Conservation (phyloP, 2,888 invertebrate species). For the Belgica antarctica region DNA sequence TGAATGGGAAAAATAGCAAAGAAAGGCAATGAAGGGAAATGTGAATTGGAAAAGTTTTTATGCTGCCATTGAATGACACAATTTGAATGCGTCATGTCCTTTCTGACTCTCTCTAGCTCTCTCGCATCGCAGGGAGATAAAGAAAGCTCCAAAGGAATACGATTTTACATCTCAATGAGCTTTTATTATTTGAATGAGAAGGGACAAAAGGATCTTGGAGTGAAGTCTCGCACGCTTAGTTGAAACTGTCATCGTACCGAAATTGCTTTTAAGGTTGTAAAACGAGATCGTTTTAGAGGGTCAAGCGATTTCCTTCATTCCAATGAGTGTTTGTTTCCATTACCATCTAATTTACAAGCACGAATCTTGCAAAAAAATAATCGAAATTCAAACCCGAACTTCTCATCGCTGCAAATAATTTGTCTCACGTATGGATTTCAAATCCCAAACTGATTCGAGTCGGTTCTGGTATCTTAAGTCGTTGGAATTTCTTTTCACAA, state of each 20-base stretch:
- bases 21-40: background rate
- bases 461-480: too few species aligned
- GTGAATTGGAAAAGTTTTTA: conserved; percentile 41
- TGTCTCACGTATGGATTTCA: too few species aligned
- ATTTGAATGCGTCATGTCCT: background rate
- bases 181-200: background rate
- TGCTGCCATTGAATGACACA: conserved; percentile 9
- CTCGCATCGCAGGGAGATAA: background rate
- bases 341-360: too few species aligned
- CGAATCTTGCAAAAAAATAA: too few species aligned
- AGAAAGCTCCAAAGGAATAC: background rate
- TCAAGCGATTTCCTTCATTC: too few species aligned
- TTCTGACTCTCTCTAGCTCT: background rate
- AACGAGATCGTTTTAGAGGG: too few species aligned
- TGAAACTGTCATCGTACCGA: background rate
- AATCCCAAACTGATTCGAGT: too few species aligned
- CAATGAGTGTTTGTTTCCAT: too few species aligned
- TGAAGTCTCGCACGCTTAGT: background rate
- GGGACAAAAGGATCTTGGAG: background rate
- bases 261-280: background rate
- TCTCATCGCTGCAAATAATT: too few species aligned
- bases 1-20: background rate
- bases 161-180: background rate
- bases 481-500: background rate
- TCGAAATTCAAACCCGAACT: too few species aligned